Conservation (phyloP, 2,113 vertebrate species). For the Gavialis gangeticus region DNA sequence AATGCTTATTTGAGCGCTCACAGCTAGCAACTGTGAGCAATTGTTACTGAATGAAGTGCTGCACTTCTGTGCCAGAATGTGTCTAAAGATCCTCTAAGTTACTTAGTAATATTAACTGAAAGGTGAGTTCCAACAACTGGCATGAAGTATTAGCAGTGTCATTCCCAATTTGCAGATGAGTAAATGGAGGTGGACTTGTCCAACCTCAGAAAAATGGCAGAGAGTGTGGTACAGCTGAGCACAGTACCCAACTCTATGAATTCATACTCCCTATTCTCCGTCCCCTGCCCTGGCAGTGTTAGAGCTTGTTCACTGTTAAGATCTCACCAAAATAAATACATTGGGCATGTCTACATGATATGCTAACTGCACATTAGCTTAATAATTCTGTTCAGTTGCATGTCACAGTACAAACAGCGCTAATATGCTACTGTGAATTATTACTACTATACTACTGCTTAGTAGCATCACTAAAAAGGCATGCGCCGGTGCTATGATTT, state of each 20-base stretch:
- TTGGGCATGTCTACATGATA: background rate
- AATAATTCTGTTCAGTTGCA: too few species aligned
- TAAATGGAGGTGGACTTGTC: background rate
- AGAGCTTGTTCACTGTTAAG: background rate
- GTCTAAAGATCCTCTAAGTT: background rate
- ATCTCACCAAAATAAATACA: background rate
- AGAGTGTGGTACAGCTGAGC: background rate
- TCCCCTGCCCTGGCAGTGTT: too few species aligned
- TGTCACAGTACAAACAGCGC: too few species aligned
- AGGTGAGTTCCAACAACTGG: background rate
- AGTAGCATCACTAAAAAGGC: too few species aligned
- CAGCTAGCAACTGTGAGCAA: background rate
- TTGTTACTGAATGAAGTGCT: background rate
- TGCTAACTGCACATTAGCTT: too few species aligned
- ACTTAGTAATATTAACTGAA: conserved; percentile 27
- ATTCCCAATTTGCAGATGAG: background rate
- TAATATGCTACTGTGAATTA: too few species aligned
- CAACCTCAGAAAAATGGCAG: background rate
- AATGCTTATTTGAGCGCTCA: background rate
- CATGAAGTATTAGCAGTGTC: background rate
- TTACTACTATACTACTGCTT: too few species aligned
- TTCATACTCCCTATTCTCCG: too few species aligned
- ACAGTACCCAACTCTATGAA: background rate
- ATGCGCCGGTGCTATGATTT: too few species aligned
- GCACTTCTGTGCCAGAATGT: conserved; percentile 15